A percentile compares a stretch with the other conserved stretches of the same genome.
Evolutionary conservation across 2,888 invertebrate species (phyloP).

Genomic region (Habroteleia sp.): DNA sequence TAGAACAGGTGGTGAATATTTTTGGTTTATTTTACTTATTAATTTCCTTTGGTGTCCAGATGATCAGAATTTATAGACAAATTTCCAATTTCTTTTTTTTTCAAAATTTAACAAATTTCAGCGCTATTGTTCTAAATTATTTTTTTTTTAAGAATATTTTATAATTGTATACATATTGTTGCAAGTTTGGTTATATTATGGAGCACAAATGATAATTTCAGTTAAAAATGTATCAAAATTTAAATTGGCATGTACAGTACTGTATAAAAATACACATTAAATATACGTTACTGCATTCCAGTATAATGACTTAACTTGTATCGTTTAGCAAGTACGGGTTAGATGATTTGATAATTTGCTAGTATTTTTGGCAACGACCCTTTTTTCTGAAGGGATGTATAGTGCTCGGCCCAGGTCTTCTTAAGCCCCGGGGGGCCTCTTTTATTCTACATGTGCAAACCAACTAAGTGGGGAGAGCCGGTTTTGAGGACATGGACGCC

Average conservation of each 20-base stretch:
- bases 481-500: conserved; percentile 77
- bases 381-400: conserved; percentile 68
- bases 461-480: conserved; percentile 78
- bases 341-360: conserved; percentile 73
- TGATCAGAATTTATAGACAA: too few species aligned
- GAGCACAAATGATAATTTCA: too few species aligned
- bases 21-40: too few species aligned
- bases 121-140: too few species aligned
- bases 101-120: too few species aligned
- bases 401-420: conserved; percentile 64
- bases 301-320: conserved; percentile 75
- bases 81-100: too few species aligned
- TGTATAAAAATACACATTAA: conserved; percentile 71
- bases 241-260: conserved; percentile 22
- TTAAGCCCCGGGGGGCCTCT: conserved; percentile 70
- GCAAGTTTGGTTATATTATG: too few species aligned
- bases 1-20: too few species aligned
- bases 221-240: too few species aligned
- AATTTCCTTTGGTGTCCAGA: too few species aligned
- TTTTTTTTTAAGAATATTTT: too few species aligned
- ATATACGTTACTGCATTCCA: conserved; percentile 71
- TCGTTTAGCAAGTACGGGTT: conserved; percentile 69
- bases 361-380: conserved; percentile 63
- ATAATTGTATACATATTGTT: too few species aligned
- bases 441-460: conserved; percentile 29